Conservation (phyloP, 2,113 vertebrate genomes). For the Telmatochromis brachygnathus region DNA sequence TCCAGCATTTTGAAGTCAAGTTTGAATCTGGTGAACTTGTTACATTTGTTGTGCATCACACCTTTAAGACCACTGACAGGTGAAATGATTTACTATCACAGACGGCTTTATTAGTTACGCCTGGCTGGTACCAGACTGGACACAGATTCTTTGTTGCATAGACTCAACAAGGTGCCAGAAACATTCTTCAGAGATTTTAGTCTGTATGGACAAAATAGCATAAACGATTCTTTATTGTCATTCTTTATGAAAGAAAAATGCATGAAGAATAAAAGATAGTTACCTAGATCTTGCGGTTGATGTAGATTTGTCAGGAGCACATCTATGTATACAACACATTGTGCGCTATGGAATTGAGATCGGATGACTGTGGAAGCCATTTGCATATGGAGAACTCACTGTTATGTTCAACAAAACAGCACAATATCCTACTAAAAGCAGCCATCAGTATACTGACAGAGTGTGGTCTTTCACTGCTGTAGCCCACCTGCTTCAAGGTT, state of each 20-base stretch:
- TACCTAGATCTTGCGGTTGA: not conserved
- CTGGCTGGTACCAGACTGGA: not conserved
- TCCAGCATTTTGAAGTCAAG: not conserved
- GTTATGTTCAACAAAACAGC: not conserved
- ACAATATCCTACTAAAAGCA: not conserved
- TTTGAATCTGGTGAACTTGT: not conserved
- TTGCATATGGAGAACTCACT: accelerated
- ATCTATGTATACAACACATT: not conserved
- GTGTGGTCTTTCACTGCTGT: not conserved
- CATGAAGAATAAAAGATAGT: not conserved
- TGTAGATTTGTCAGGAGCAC: not conserved
- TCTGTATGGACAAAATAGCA: not conserved
- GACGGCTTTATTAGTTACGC: not conserved
- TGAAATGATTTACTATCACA: not conserved
- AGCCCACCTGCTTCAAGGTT: not conserved
- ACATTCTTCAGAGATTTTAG: not conserved
- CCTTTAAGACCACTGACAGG: not conserved
- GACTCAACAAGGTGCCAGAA: not conserved
- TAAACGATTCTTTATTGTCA: not conserved
- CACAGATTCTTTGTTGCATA: not conserved
- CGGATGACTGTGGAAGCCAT: accelerated
- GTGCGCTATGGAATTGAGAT: not conserved
- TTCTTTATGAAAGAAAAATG: not conserved
- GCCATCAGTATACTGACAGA: not conserved
- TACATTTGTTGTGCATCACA: not conserved